phyloP scores from a whole-genome alignment of 2,797 vertebrate species.

The Coregonus sp. region DNA sequence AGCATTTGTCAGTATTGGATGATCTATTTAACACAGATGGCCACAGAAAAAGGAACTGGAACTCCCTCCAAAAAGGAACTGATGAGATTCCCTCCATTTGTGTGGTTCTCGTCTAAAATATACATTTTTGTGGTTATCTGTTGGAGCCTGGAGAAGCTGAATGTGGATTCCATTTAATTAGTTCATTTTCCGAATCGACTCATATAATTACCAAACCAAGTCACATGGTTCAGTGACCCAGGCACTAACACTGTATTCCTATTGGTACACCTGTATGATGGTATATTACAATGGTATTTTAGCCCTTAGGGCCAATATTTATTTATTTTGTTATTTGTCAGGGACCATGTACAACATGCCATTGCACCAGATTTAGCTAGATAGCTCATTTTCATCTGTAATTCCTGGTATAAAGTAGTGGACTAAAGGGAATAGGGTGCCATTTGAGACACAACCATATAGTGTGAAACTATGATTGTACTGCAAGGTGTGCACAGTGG shows the following conservation, averaged over 20 bases:
- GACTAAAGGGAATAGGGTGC: not conserved
- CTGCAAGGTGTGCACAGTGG: not conserved
- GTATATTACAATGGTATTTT: no score
- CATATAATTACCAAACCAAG: slow-evolving; percentile 29
- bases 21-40: slow-evolving; percentile 43
- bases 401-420: no score
- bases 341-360: no score
- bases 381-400: no score
- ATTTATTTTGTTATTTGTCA: no score
- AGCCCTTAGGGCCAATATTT: no score
- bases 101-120: slow-evolving; percentile 63
- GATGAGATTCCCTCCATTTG: slow-evolving; percentile 58
- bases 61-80: slow-evolving; percentile 22
- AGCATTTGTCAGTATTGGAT: not conserved
- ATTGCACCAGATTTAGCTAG: no score
- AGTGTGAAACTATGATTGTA: not conserved
- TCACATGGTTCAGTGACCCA: slow-evolving; percentile 35
- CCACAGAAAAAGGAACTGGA: slow-evolving; percentile 45
- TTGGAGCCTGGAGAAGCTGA: not conserved
- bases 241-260: slow-evolving; percentile 11
- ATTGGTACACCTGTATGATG: not conserved
- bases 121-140: slow-evolving; percentile 69
- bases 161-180: slow-evolving; percentile 7
- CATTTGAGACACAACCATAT: not conserved
- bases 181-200: slow-evolving; percentile 55